phyloP scores from a whole-genome alignment of 2,888 invertebrate species.

The Caenorhabditis doughertyi region DNA sequence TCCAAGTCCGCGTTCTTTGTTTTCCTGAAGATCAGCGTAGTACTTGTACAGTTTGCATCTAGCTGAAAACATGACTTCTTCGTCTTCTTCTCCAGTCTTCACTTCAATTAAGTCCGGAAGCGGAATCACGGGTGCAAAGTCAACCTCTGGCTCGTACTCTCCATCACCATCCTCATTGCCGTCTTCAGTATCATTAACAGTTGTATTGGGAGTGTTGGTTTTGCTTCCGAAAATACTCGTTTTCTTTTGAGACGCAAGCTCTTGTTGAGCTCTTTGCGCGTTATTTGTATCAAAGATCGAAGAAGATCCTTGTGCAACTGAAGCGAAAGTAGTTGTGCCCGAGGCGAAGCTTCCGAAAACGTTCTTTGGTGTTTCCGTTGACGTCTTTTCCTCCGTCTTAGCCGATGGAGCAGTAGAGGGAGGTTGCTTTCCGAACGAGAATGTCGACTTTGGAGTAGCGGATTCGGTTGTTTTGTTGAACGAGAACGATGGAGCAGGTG shows the following conservation, averaged over 20 bases:
- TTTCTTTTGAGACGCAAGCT: conserved; percentile 67
- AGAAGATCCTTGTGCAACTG: conserved; percentile 23
- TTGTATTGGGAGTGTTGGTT: conserved; percentile 13
- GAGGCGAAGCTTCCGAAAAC: conserved; percentile 55
- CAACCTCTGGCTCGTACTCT: conserved; percentile 77
- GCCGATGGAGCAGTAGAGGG: conserved; percentile 8
- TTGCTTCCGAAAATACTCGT: conserved; percentile 54
- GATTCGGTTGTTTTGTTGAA: conserved; percentile 27
- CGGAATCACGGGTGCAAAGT: conserved; percentile 81
- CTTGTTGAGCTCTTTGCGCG: conserved; percentile 66
- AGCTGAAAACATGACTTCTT: conserved; percentile 82
- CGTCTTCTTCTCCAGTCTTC: conserved; percentile 82
- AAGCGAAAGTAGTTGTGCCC: conserved; percentile 38
- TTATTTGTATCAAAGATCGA: conserved; percentile 61
- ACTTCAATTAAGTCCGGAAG: conserved; percentile 82
- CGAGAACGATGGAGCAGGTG: conserved; percentile 45
- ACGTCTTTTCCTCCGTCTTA: conserved; percentile 24
- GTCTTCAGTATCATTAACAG: conserved; percentile 28
- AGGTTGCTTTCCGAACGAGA: conserved; percentile 52
- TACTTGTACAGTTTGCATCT: conserved; percentile 84
- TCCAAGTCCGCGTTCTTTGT: conserved; percentile 85
- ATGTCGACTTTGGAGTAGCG: conserved; percentile 15
- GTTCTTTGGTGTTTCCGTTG: conserved; percentile 29
- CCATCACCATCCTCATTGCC: conserved; percentile 60
- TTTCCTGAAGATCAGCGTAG: conserved; percentile 78